A percentile compares a stretch with the other conserved stretches of the same genome.
phyloP scores from a whole-genome alignment of 2,113 vertebrate genomes.

The Tragelaphus scriptus region DNA sequence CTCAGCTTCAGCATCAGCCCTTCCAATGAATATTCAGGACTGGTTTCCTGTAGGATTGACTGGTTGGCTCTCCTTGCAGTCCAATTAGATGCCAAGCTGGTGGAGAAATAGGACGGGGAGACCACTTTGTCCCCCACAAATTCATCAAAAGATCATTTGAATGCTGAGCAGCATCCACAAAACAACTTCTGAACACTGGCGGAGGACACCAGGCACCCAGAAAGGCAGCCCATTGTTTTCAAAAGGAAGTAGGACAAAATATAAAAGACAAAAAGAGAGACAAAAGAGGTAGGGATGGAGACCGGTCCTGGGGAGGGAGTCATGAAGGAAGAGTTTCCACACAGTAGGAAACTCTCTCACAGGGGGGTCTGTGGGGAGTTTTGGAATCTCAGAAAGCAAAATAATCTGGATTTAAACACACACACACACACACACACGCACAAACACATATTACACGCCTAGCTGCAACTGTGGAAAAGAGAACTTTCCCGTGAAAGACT shows the following conservation, averaged over 20 bases:
- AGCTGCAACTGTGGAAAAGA: not conserved
- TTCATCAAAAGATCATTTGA: not conserved
- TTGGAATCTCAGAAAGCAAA: not conserved
- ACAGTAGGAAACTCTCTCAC: not conserved
- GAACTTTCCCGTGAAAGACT: not conserved
- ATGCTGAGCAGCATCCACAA: not conserved
- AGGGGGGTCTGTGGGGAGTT: not conserved
- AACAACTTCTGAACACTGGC: not conserved
- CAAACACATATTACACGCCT: rapidly evolving
- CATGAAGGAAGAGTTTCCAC: not conserved
- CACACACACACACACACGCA: no score
- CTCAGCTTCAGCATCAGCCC: not conserved
- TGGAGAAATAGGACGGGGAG: not conserved
- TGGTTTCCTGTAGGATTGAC: not conserved
- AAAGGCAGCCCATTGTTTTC: not conserved
- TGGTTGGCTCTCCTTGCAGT: not conserved
- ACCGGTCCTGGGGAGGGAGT: not conserved
- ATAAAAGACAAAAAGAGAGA: not conserved
- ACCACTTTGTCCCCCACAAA: not conserved
- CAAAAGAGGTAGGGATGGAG: not conserved
- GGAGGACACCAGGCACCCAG: not conserved
- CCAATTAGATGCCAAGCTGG: not conserved
- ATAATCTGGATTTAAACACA: not conserved
- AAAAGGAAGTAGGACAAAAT: not conserved
- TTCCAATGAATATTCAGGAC: not conserved